Percentiles rank a stretch among this genome's conserved stretches.
Conservation (phyloP, 1,140 invertebrate species). For the Scaptomyza hsui region DNA sequence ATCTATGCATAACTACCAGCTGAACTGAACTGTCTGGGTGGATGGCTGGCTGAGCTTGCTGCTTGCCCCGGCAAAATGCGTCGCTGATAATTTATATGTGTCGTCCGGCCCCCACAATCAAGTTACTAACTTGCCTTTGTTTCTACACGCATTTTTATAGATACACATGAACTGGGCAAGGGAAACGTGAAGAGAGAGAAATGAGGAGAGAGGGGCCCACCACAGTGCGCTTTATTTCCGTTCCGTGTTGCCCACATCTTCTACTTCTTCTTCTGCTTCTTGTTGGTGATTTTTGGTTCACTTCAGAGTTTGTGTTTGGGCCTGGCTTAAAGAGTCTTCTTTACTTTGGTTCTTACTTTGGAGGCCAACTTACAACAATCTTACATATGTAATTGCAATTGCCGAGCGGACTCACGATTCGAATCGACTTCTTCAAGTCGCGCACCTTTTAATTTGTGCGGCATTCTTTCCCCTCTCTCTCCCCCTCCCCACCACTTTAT, state of each 20-base stretch:
- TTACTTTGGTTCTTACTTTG: not conserved
- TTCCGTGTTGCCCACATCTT: slow-evolving; percentile 71
- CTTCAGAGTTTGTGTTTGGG: slow-evolving; percentile 1
- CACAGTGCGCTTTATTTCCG: slow-evolving; percentile 72
- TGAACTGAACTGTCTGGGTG: slow-evolving; percentile 10
- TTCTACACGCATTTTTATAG: slow-evolving; percentile 63
- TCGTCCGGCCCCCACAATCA: slow-evolving; percentile 81
- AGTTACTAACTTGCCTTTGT: slow-evolving; percentile 68
- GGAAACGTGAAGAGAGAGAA: not conserved
- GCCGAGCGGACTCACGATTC: slow-evolving; percentile 63
- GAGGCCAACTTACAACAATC: slow-evolving; percentile 49
- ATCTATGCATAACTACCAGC: slow-evolving; percentile 48
- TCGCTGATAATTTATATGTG: slow-evolving; percentile 78
- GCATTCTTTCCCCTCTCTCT: slow-evolving; percentile 37
- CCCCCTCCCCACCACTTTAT: slow-evolving; percentile 2
- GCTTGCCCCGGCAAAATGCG: slow-evolving; percentile 39
- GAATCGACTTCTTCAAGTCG: slow-evolving; percentile 48
- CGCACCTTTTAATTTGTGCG: slow-evolving; percentile 78
- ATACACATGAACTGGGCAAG: slow-evolving; percentile 22
- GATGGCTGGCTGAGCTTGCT: slow-evolving; percentile 16
- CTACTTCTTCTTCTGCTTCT: slow-evolving; percentile 52
- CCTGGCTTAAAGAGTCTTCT: slow-evolving; percentile 1
- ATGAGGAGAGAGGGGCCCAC: not conserved
- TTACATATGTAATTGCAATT: slow-evolving; percentile 79
- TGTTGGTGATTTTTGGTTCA: slow-evolving; percentile 20